Conservation (phyloP, 2,797 vertebrate genomes). For the Semotilus atromaculatus region DNA sequence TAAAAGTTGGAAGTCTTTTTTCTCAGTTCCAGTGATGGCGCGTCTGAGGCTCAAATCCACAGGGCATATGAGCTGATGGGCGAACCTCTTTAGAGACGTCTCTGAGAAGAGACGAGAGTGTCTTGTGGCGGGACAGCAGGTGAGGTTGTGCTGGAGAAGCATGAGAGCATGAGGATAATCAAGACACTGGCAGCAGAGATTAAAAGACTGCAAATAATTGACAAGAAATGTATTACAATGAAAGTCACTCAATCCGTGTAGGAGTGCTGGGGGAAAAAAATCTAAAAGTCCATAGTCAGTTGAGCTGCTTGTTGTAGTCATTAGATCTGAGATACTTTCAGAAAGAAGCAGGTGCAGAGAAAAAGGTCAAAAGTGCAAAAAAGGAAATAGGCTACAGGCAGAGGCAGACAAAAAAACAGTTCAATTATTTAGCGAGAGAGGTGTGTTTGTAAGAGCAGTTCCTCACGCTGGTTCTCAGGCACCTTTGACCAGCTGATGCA, state of each 20-base stretch:
- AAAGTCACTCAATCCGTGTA: not conserved
- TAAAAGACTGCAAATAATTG: not conserved
- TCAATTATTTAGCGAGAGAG: conserved; percentile 29
- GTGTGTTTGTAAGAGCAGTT: conserved; percentile 20
- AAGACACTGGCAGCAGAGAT: not conserved
- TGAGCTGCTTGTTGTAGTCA: not conserved
- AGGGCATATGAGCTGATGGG: not conserved
- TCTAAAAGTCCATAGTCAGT: not conserved
- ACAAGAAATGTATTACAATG: not conserved
- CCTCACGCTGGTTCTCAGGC: not conserved
- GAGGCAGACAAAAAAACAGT: not conserved
- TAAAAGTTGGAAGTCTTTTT: not conserved
- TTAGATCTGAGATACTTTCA: not conserved
- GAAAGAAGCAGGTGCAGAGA: not conserved
- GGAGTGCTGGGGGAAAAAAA: too few species aligned
- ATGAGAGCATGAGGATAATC: not conserved
- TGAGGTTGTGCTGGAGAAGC: not conserved
- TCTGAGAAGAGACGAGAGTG: not conserved
- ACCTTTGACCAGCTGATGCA: not conserved
- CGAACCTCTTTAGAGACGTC: not conserved
- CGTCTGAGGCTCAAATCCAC: not conserved
- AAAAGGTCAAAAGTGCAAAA: not conserved
- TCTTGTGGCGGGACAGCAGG: not conserved
- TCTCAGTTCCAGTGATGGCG: not conserved
- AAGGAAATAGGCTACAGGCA: not conserved